These are phyloP conservation scores for Ceryle rudis DNA, from an alignment of 2,797 vertebrate genomes.

Conservation along the genomic window DNA sequence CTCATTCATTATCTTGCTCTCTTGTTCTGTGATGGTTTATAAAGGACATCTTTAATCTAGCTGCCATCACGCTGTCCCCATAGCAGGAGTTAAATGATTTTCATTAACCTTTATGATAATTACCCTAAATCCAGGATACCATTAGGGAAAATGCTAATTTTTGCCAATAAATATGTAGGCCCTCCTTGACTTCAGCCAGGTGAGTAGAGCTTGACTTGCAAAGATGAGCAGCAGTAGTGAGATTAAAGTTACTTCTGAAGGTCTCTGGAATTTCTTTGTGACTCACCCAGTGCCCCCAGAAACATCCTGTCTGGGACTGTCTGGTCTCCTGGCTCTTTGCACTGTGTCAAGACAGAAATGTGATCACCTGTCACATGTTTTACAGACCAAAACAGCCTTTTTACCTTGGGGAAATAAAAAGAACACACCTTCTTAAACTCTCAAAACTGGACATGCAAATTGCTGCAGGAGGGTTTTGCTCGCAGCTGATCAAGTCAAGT, in stretches of 20 bases:
- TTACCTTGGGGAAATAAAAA: neutral
- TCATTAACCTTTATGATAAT: conserved; percentile 31
- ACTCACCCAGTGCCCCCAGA: neutral
- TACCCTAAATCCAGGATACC: neutral
- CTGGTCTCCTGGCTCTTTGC: neutral
- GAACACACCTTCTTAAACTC: neutral
- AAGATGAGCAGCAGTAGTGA: neutral
- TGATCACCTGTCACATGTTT: neutral
- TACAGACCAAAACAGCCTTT: neutral
- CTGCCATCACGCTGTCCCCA: conserved; percentile 2
- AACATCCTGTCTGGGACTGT: neutral
- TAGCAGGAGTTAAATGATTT: conserved; percentile 53
- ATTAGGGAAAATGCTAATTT: conserved; percentile 14
- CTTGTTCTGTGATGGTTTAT: neutral
- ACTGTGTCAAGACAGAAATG: neutral
- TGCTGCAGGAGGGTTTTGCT: neutral
- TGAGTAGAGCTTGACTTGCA: neutral
- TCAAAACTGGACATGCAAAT: neutral
- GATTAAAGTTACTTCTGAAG: neutral
- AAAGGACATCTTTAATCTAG: conserved; percentile 56
- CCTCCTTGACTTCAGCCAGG: neutral
- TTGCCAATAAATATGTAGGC: neutral
- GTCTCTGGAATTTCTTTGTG: neutral
- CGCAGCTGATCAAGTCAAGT: neutral
- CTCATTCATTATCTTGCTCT: conserved; percentile 78